Conservation (phyloP, 92 coral and sea anemone genomes). For the Pocillopora meandrina region DNA sequence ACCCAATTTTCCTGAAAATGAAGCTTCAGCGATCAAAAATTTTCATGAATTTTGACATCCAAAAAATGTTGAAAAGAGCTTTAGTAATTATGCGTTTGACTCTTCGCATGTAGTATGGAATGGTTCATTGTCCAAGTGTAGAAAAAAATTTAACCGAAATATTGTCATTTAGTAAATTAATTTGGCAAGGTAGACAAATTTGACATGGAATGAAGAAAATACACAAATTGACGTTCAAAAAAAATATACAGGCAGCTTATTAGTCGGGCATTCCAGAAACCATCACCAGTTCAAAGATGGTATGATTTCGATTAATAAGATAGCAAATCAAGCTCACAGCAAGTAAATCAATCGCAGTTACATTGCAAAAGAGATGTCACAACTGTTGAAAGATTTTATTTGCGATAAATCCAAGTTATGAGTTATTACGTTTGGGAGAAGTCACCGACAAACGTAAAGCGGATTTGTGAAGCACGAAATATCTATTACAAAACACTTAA, state of each 20-base stretch:
- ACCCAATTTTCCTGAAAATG: neutral
- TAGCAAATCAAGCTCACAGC: slow-evolving; percentile 15
- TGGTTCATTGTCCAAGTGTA: neutral
- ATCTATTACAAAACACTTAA: slow-evolving; percentile 6
- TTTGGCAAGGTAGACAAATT: neutral
- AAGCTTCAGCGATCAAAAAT: neutral
- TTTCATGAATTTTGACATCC: neutral
- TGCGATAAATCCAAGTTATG: neutral
- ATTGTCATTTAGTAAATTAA: neutral
- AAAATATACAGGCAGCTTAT: neutral
- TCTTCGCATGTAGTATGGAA: slow-evolving; percentile 1
- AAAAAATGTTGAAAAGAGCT: neutral
- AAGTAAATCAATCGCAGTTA: slow-evolving; percentile 6
- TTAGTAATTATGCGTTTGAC: neutral
- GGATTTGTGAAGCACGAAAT: slow-evolving; percentile 2
- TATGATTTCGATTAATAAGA: slow-evolving; percentile 22
- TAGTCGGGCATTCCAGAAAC: slow-evolving; percentile 21
- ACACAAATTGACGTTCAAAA: neutral
- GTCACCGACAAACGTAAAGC: neutral
- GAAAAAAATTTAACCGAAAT: neutral
- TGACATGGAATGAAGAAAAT: neutral
- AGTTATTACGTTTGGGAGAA: neutral
- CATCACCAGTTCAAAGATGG: slow-evolving; percentile 20
- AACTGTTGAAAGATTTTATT: slow-evolving; percentile 17
- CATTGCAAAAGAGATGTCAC: slow-evolving; percentile 7